phyloP scores from a whole-genome alignment of 2,113 vertebrate genomes.

The Corythornis madagascariensis region DNA sequence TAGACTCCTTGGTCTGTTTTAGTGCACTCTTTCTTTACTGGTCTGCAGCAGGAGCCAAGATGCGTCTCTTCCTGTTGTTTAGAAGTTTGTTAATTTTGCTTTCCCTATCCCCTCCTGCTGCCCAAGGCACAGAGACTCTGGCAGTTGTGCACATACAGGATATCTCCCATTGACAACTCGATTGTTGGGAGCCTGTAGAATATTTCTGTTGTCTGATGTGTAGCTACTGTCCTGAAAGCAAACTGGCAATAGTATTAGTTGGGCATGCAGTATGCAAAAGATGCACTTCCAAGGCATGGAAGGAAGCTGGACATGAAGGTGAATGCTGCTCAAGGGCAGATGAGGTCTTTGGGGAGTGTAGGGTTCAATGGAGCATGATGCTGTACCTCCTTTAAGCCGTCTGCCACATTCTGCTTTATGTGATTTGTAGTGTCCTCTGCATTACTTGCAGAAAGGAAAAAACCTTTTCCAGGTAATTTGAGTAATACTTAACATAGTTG shows the following conservation, averaged over 20 bases:
- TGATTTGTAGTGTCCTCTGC: not conserved
- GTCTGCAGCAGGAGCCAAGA: not conserved
- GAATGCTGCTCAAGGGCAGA: not conserved
- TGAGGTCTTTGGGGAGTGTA: not conserved
- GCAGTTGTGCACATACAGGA: not conserved
- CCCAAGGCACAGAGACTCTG: too few relatives aligned
- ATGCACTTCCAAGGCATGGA: not conserved
- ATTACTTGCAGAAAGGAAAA: not conserved
- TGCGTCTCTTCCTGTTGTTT: not conserved
- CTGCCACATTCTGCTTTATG: not conserved
- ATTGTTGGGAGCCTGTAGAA: not conserved
- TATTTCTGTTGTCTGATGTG: not conserved
- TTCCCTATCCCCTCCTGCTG: not conserved
- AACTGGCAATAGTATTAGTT: not conserved
- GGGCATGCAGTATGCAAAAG: not conserved
- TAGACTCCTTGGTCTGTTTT: not conserved
- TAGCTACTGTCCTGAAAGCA: not conserved
- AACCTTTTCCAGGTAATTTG: slow-evolving; percentile 1
- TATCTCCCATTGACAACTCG: not conserved
- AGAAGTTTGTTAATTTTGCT: not conserved
- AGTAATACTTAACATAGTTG: not conserved
- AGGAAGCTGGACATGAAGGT: not conserved
- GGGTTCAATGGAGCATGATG: not conserved
- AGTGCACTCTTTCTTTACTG: not conserved
- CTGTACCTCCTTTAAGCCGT: not conserved